Conservation (phyloP, 2,888 invertebrate species). For the Drosophila vallismaia region DNA sequence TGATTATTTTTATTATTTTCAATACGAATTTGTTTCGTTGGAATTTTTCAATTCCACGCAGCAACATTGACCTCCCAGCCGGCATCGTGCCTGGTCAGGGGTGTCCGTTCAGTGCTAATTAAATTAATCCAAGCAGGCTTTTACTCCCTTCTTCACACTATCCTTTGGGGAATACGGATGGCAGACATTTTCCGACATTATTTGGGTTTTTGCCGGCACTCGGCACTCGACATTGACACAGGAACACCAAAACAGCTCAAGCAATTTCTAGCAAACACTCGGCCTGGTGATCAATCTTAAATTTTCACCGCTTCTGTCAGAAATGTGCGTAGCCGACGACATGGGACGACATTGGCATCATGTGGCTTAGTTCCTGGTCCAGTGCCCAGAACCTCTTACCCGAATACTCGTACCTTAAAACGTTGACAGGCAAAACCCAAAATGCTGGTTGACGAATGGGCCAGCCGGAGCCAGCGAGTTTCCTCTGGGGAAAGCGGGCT, state of each 20-base stretch:
- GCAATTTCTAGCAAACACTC: constrained; percentile 72
- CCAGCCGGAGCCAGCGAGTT: constrained; percentile 32
- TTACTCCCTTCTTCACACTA: constrained; percentile 10
- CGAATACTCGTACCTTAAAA: constrained; percentile 46
- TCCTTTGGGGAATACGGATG: constrained; percentile 31
- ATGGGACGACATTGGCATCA: constrained; percentile 53
- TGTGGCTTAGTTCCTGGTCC: constrained; percentile 53
- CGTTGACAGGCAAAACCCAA: constrained; percentile 60
- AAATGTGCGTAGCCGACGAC: constrained; percentile 75
- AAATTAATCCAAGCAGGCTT: constrained; percentile 51
- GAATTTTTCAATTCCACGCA: constrained; percentile 34
- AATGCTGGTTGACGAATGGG: constrained; percentile 74
- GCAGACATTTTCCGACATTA: constrained; percentile 59
- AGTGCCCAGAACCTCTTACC: constrained; percentile 26
- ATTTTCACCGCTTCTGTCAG: constrained; percentile 84
- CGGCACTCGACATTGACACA: constrained; percentile 59
- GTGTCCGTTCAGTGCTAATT: constrained; percentile 48
- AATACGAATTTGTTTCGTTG: constrained; percentile 44
- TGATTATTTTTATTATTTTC: constrained; percentile 44
- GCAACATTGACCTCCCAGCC: constrained; percentile 38
- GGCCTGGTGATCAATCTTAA: constrained; percentile 84
- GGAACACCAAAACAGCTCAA: constrained; percentile 44
- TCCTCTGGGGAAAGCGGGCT: constrained; percentile 49
- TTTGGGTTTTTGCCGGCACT: constrained; percentile 79
- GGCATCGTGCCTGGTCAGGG: constrained; percentile 13